Evolutionary conservation across 2,888 invertebrate genomes (phyloP).

Genomic region (Melikaiella ostensackeni): DNA sequence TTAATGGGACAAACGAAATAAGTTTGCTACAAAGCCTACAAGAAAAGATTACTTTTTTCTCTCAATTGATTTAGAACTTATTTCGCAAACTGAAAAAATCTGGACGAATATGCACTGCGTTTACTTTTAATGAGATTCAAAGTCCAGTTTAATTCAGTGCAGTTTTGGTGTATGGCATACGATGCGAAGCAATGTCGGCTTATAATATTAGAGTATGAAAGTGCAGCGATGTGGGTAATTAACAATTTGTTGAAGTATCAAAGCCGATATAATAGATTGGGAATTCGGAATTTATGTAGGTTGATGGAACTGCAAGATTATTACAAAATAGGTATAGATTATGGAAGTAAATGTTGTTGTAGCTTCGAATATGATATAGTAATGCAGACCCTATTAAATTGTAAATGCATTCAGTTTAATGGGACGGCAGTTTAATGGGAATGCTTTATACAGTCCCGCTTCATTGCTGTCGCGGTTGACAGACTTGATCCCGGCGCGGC

Average conservation of each 20-base stretch:
- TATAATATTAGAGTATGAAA: constrained; percentile 11
- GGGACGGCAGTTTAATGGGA: too few relatives aligned
- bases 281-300: not conserved
- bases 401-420: not conserved
- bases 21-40: accelerated
- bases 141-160: not conserved
- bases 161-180: not conserved
- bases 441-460: not conserved
- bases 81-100: too few relatives aligned
- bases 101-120: too few relatives aligned
- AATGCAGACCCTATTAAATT: not conserved
- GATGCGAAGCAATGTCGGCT: not conserved
- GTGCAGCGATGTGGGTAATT: constrained; percentile 27
- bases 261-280: not conserved
- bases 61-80: too few relatives aligned
- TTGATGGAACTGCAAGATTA: constrained; percentile 8
- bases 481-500: not conserved
- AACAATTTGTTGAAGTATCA: constrained; percentile 14
- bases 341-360: not conserved
- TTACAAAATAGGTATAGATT: not conserved
- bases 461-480: not conserved
- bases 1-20: too few relatives aligned
- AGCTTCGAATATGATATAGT: not conserved
- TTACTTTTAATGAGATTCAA: not conserved
- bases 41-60: too few relatives aligned